A percentile compares a stretch with the other conserved stretches of the same genome.
Evolutionary conservation across 2,888 invertebrate species (phyloP).

Genomic region (Drosophila stalkeri): DNA sequence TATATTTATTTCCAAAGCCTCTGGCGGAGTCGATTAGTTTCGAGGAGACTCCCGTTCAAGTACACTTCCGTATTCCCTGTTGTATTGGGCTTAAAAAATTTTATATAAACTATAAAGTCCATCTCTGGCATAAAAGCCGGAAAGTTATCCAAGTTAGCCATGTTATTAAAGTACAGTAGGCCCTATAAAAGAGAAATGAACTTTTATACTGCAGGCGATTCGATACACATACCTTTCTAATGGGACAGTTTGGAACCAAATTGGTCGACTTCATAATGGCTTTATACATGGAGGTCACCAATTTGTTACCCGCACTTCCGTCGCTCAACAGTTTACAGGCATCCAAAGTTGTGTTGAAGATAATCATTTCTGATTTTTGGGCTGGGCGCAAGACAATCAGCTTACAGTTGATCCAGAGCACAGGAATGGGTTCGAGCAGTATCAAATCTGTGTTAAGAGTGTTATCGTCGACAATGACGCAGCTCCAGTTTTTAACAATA

Average conservation of each 20-base stretch:
- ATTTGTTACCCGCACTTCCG: constrained; percentile 3
- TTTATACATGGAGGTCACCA: constrained; percentile 1
- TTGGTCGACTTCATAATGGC: constrained; percentile 32
- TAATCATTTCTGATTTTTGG: constrained; percentile 20
- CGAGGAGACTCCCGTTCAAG: constrained; percentile 26
- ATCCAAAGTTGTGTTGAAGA: constrained; percentile 23
- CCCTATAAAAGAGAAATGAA: constrained; percentile 20
- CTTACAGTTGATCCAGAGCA: constrained; percentile 1
- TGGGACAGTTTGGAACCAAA: constrained; percentile 22
- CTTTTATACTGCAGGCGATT: background rate
- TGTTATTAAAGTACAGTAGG: constrained; percentile 30
- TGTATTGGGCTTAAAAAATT: constrained; percentile 8
- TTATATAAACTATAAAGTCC: constrained; percentile 15
- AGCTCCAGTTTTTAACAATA: background rate
- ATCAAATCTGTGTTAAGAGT: background rate
- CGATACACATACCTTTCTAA: constrained; percentile 13
- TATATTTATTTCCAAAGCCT: constrained; percentile 16
- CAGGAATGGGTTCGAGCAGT: background rate
- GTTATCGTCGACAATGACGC: constrained; percentile 9
- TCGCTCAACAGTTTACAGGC: constrained; percentile 21
- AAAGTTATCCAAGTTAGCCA: constrained; percentile 15
- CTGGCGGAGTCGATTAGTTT: constrained; percentile 12
- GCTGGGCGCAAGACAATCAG: constrained; percentile 20
- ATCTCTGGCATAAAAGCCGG: constrained; percentile 41
- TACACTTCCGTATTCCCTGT: background rate